A percentile compares a stretch with the other conserved stretches of the same genome.
Conservation (phyloP, 1,140 invertebrate genomes). For the Asobara japonica region DNA sequence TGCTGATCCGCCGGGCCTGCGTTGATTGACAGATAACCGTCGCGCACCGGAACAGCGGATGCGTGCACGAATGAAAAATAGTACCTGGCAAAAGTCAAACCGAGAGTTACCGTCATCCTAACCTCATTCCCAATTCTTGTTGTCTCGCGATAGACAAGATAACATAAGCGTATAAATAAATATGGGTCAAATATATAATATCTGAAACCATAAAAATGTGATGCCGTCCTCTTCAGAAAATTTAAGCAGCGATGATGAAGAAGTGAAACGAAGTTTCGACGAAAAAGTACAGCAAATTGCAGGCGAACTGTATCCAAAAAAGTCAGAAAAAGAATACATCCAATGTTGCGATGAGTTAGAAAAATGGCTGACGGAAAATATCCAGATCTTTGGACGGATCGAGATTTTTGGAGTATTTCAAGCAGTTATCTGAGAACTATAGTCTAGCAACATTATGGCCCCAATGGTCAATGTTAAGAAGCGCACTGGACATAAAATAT, state of each 20-base stretch:
- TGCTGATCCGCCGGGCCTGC: too few relatives aligned
- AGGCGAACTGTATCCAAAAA: not conserved
- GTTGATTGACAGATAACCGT: too few relatives aligned
- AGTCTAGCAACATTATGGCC: not conserved
- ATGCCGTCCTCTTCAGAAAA: not conserved
- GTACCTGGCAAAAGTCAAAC: too few relatives aligned
- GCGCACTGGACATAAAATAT: not conserved
- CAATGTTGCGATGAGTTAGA: not conserved
- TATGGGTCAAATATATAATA: too few relatives aligned
- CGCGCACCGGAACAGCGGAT: too few relatives aligned
- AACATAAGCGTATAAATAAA: too few relatives aligned
- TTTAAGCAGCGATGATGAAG: not conserved
- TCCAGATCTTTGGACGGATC: not conserved
- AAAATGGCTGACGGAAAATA: not conserved
- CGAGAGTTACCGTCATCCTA: too few relatives aligned
- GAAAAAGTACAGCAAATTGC: not conserved
- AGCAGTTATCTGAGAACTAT: not conserved
- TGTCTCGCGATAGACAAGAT: too few relatives aligned
- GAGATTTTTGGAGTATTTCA: not conserved
- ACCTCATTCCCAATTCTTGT: too few relatives aligned
- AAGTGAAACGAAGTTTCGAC: not conserved
- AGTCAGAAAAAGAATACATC: not conserved
- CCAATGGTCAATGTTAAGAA: not conserved
- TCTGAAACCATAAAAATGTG: too few relatives aligned
- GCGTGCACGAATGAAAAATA: too few relatives aligned